Evolutionary conservation across 2,797 vertebrate genomes (phyloP), one percentile per base, ranked within the genome.

Genomic region (Phataginus tetradactyla): DNA sequence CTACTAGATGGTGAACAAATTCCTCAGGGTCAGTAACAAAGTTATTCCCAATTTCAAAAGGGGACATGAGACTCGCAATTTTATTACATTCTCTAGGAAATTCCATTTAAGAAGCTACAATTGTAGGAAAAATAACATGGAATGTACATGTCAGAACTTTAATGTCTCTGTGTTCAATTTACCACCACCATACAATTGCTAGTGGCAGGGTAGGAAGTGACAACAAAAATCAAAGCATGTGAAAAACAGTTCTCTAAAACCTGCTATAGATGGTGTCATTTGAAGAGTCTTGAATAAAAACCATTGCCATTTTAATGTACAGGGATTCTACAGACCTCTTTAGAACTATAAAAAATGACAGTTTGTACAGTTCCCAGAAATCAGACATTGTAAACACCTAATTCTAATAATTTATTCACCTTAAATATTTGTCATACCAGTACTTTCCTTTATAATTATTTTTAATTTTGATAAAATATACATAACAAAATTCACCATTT

Each of bases 31-130:
- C 59, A 27, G 27, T 90, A 92, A 96, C 53, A 92, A 53, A 77
- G 71, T 94, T 92, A 89, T 39, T 86, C 55, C 32, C 55, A 78
- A 57, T 83, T 86, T 94, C 85, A 84, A 75, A 53, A 71, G 66
- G 51, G 8, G 18, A 84, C 71, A 69, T 12, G 18, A 92, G 68
- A 63, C 51, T 53, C 69, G 64, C 14, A 85, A 64, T 95, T 88
- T 68, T 77, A 86, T 96, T 90, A 94, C 59, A 72, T 92, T 74
- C 55, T 92, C 12, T 25, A 87, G 69, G 61, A 95, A 95, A 93
- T 77, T 57, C 4, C 32, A 95, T 84, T 93, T 78, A 92, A 96
- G 86, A 59, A 88, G 71, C 23, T 68, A 92, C 29, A 63, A 80
- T 20, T 42, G 5, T n/a, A 89, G 83, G 4, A 14, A 69, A 68